phyloP scores from a whole-genome alignment of 2,797 vertebrate species.

The Spinus pinus region DNA sequence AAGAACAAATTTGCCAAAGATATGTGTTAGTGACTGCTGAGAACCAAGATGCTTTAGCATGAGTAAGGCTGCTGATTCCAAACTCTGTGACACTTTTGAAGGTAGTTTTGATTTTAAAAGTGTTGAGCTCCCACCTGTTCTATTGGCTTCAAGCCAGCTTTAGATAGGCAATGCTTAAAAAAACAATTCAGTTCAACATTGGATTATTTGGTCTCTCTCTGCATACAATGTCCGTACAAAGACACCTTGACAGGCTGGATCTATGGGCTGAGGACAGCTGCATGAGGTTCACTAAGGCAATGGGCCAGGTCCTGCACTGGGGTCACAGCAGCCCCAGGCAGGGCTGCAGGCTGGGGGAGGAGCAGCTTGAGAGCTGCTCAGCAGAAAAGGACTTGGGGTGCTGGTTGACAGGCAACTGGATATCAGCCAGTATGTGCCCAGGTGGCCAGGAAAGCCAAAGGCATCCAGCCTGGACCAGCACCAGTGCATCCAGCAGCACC shows the following conservation, averaged over 20 bases:
- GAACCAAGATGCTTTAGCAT: neutral
- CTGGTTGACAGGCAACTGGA: neutral
- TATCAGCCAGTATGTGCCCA: neutral
- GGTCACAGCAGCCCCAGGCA: neutral
- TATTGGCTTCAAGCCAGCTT: neutral
- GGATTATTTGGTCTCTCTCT: neutral
- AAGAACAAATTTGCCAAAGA: neutral
- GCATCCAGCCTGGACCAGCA: neutral
- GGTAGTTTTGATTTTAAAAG: neutral
- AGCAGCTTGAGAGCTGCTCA: neutral
- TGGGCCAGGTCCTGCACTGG: neutral
- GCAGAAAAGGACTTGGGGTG: neutral
- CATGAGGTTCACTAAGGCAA: neutral
- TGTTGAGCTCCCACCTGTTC: neutral
- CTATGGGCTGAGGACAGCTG: neutral
- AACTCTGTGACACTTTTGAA: neutral
- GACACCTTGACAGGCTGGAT: neutral
- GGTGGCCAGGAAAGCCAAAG: neutral
- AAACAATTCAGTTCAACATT: neutral
- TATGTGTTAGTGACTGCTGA: neutral
- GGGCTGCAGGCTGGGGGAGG: accelerated
- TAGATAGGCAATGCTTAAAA: neutral
- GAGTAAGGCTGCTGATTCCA: neutral
- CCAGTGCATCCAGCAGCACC: neutral
- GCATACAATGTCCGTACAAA: neutral